These are phyloP conservation scores for Tryphoninae sp. DNA, from an alignment of 2,888 invertebrate species.

Conservation along the genomic window DNA sequence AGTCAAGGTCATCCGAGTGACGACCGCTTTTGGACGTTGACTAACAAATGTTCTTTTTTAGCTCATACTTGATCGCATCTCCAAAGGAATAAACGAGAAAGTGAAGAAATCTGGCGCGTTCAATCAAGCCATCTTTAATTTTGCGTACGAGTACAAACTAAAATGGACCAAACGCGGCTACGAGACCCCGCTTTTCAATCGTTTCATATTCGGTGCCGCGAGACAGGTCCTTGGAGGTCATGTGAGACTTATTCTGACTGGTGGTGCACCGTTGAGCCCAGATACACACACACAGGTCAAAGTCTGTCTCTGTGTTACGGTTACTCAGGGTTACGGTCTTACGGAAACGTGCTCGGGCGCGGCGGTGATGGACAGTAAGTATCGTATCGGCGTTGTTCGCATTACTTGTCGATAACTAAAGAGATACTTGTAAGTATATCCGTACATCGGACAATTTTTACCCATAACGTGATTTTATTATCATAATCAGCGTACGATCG, in stretches of 20 bases:
- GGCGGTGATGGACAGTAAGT: conserved; percentile 90
- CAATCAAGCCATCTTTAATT: conserved; percentile 93
- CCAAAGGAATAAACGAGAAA: conserved; percentile 98
- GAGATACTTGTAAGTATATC: not conserved
- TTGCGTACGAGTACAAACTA: conserved; percentile 96
- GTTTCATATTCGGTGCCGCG: conserved; percentile 83
- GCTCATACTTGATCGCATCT: conserved; percentile 98
- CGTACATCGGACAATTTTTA: not conserved
- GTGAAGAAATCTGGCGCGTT: conserved; percentile 91
- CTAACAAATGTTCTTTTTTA: conserved; percentile 75
- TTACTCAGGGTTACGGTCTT: conserved; percentile 97
- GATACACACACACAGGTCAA: conserved; percentile 97
- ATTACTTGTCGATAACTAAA: not conserved
- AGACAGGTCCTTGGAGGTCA: conserved; percentile 92
- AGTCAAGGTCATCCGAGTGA: not conserved
- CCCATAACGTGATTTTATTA: conserved; percentile 4
- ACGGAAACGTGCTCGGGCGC: conserved; percentile 98
- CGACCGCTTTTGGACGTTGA: not conserved
- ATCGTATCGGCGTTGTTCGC: not conserved
- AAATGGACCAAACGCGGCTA: conserved; percentile 92
- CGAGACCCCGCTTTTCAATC: conserved; percentile 89
- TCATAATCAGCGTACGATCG: conserved; percentile 83
- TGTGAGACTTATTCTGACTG: conserved; percentile 93
- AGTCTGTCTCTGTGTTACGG: conserved; percentile 93
- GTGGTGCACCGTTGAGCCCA: conserved; percentile 97